phyloP scores from a whole-genome alignment of 2,113 vertebrate genomes.

The Melanostigma gelatinosum region DNA sequence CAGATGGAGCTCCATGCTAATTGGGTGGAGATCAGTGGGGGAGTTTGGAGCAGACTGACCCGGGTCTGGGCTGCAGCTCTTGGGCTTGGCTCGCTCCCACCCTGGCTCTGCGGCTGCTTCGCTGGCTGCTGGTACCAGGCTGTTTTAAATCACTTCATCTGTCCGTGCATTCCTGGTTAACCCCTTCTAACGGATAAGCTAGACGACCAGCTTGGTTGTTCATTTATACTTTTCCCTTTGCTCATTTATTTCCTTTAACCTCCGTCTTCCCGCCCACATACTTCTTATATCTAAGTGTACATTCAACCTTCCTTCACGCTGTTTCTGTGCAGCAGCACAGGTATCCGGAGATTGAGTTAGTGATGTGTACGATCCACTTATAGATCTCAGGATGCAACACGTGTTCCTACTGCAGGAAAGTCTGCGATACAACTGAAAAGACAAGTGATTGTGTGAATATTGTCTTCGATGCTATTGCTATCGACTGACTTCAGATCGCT shows the following conservation, averaged over 20 bases:
- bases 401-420: no score
- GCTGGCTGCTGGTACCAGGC: conserved; percentile 55
- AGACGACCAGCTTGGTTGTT: conserved; percentile 27
- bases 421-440: background rate
- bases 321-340: background rate
- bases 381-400: no score
- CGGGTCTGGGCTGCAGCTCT: conserved; percentile 63
- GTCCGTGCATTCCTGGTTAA: conserved; percentile 53
- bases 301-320: background rate
- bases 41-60: conserved; percentile 77
- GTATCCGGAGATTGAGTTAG: background rate
- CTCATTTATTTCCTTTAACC: conserved; percentile 15
- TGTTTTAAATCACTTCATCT: conserved; percentile 64
- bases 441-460: background rate
- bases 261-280: background rate
- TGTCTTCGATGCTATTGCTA: background rate
- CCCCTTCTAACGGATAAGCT: conserved; percentile 49
- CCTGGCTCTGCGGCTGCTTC: conserved; percentile 51
- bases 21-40: conserved; percentile 81
- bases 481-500: no score
- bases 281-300: background rate
- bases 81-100: conserved; percentile 70
- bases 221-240: conserved; percentile 28
- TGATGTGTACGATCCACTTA: background rate
- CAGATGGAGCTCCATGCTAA: conserved; percentile 85